These are phyloP conservation scores for Myxocyprinus asiaticus DNA, from an alignment of 2,113 vertebrate genomes.

Conservation along the genomic window DNA sequence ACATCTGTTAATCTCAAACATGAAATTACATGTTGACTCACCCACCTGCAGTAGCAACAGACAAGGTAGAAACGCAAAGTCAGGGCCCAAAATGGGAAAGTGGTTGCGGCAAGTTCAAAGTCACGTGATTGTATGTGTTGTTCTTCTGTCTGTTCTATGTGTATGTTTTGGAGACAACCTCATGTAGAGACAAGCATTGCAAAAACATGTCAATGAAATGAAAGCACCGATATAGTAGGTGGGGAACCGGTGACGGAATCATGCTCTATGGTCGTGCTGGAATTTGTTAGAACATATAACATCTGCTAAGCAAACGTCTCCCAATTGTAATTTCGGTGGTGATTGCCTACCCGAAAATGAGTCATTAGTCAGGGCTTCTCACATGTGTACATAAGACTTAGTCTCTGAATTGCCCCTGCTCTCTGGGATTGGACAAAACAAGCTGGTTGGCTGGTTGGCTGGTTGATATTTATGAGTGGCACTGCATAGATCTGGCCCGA, in stretches of 20 bases:
- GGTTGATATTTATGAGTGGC: too few species aligned
- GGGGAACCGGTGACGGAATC: conserved; percentile 34
- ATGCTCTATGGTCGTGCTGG: conserved; percentile 7
- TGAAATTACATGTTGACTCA: conserved; percentile 35
- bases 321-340: conserved; percentile 57
- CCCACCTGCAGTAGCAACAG: conserved; percentile 36
- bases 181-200: conserved; percentile 57
- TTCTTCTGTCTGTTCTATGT: background rate
- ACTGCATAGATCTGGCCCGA: too few species aligned
- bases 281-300: conserved; percentile 39
- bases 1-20: conserved; percentile 27
- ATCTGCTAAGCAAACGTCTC: conserved; percentile 59
- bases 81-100: conserved; percentile 18
- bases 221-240: conserved; percentile 52
- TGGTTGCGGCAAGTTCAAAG: background rate
- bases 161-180: conserved; percentile 18
- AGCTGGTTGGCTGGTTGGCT: background rate
- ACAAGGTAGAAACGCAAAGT: conserved; percentile 5
- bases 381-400: conserved; percentile 35
- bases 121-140: conserved; percentile 1
- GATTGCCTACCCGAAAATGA: conserved; percentile 35
- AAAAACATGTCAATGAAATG: conserved; percentile 49
- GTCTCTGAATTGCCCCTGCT: background rate
- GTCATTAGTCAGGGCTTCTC: conserved; percentile 55
- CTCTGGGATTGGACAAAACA: background rate